Evolutionary conservation across 2,113 vertebrate genomes (phyloP).

Genomic region (Vimba vimba): DNA sequence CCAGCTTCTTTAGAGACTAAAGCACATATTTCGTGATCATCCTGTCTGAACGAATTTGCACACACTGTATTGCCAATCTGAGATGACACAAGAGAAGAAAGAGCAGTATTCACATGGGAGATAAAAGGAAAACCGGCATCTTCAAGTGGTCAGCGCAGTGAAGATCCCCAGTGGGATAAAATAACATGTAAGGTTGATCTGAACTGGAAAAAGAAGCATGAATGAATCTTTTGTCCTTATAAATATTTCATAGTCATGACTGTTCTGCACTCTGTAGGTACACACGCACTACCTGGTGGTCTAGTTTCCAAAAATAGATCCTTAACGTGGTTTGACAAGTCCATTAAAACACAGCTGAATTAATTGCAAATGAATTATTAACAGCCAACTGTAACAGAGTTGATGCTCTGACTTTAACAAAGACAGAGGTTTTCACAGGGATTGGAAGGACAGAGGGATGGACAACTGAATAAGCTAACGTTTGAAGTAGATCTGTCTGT

Average conservation of each 20-base stretch:
- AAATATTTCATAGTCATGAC: conserved; percentile 9
- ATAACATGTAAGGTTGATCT: neutral
- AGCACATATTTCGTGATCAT: conserved; percentile 28
- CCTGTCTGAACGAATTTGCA: conserved; percentile 17
- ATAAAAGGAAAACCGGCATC: neutral
- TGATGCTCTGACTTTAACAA: conserved; percentile 39
- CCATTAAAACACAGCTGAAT: conserved; percentile 38
- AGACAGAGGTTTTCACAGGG: conserved; percentile 47
- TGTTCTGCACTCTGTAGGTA: conserved; percentile 21
- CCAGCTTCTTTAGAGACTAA: neutral
- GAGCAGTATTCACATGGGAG: neutral
- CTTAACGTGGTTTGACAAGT: conserved; percentile 20
- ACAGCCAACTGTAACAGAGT: conserved; percentile 29
- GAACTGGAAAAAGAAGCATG: conserved; percentile 11
- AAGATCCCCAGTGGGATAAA: neutral
- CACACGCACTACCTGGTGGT: conserved; percentile 25
- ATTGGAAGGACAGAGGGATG: conserved; percentile 33
- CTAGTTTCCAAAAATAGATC: conserved; percentile 37
- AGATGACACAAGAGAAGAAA: neutral
- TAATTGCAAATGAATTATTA: conserved; percentile 43
- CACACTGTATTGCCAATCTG: neutral
- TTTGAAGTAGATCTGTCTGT: conserved; percentile 35
- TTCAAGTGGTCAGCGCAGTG: neutral
- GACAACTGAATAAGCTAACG: conserved; percentile 53
- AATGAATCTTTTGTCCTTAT: conserved; percentile 17